Base-by-base conservation (phyloP, 2,797 vertebrate genomes). In the Dermochelys coriacea region DNA sequence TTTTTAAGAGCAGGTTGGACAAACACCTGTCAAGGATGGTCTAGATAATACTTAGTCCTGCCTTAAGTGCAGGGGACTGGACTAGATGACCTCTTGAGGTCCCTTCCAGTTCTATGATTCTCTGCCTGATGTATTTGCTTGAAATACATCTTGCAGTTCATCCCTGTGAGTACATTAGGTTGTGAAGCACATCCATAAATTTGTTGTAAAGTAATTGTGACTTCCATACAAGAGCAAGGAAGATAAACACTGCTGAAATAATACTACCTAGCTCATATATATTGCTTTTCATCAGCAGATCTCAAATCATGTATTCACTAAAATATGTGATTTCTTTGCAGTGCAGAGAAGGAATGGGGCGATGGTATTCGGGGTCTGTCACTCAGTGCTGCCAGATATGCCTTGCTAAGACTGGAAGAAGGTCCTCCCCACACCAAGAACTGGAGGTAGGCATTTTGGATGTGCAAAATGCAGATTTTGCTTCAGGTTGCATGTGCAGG, bases 361-460 rank as follows among this genome's bases (percentile, higher is more conserved):
- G 99, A 99, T 4, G 99, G 99, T 27, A 99, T 99, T 85, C 98
- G 99, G 86, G 99, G 99, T 64, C 98, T 99, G 81, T 99, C 99
- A 1, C 98, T 99, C 23, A 99, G 99, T 0, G 99, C 98, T 1
- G 99, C 99, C 29, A 98, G 99, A 86, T 99, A 99, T 0, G 98
- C 99, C 10, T 97, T 99, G 45, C 97, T 99, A 31, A 98, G 99
- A 7, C 98, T 99, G 68, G 99, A 99, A 93, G 99, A 98, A 74
- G 99, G 99, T 78, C 99, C 99, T 8, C 99, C 99, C 1, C 99
- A 99, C 97, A 99, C 99, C 51, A 99, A 99, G 97, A 99, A 99
- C 98, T 99, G 99, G 99, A 99, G 99, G 99, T 99, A 97, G 41
- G 75, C 6, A 16, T 27, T 91, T 51, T 37, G 64, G 5, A 1